phyloP scores from a whole-genome alignment of 2,888 invertebrate genomes.

The Endomychus coccineus region DNA sequence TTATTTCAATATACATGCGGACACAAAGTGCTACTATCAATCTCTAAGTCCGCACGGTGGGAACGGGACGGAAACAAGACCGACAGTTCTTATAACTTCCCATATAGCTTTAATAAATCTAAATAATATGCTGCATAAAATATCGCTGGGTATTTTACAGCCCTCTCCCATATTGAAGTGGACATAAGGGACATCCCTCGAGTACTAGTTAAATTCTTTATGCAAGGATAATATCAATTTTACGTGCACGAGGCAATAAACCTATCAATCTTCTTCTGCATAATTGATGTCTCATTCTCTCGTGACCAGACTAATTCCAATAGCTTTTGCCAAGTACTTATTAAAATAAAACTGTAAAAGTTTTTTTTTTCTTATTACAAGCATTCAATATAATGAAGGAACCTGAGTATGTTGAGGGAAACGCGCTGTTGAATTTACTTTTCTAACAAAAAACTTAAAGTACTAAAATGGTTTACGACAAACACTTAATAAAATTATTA shows the following conservation, averaged over 20 bases:
- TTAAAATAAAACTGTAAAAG: no score
- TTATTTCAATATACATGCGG: slow-evolving; percentile 38
- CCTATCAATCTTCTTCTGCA: slow-evolving; percentile 30
- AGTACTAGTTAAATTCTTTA: slow-evolving; percentile 21
- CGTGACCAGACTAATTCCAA: no score
- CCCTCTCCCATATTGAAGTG: slow-evolving; percentile 34
- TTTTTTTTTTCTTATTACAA: no score
- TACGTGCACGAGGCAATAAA: slow-evolving; percentile 27
- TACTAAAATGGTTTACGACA: no score
- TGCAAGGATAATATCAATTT: slow-evolving; percentile 30
- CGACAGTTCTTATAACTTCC: slow-evolving; percentile 39
- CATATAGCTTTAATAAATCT: slow-evolving; percentile 41
- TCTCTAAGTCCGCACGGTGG: slow-evolving; percentile 30
- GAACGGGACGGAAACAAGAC: slow-evolving; percentile 26
- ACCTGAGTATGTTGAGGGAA: no score
- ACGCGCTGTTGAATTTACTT: no score
- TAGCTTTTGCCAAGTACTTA: no score
- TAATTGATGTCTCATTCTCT: slow-evolving; percentile 25
- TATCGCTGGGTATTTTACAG: no score
- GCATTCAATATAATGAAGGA: no score
- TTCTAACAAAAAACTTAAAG: no score
- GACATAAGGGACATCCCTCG: slow-evolving; percentile 35
- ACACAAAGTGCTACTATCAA: slow-evolving; percentile 40
- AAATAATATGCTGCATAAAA: slow-evolving; percentile 39
- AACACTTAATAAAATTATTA: no score